Evolutionary conservation across 2,888 invertebrate species (phyloP), one percentile per base, ranked within the genome.

Genomic region (Ischnura elegans): DNA sequence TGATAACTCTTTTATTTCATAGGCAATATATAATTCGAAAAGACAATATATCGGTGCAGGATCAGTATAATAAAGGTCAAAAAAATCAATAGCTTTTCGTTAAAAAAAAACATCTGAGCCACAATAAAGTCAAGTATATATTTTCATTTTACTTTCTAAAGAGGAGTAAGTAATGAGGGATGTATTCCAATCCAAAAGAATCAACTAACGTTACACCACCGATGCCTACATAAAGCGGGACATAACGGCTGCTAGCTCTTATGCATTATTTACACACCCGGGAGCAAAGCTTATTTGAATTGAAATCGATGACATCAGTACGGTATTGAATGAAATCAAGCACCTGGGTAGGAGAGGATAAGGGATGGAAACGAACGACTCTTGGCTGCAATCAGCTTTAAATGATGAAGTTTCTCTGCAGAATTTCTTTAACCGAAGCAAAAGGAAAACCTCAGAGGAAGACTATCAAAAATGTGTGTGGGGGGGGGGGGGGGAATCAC

Each of bases 361-460:
- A 25, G 21, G 43, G 25, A 13, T 25, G 61, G 43, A 16, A 90
- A 90, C 90, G 43, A 90, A 90, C 66, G n/a, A 42, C 61, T 43
- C 61, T 90, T 66, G 61, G 66, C 21, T 61, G 90, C 55, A 66
- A 90, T 66, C 90, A n/a, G n/a, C n/a, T n/a, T n/a, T n/a, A n/a
- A n/a, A n/a, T n/a, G n/a, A n/a, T n/a, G n/a, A n/a, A n/a, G n/a
- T n/a, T n/a, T n/a, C n/a, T n/a, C n/a, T n/a, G n/a, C n/a, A n/a
- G n/a, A n/a, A n/a, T n/a, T n/a, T n/a, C n/a, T n/a, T n/a, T n/a
- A n/a, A n/a, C n/a, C n/a, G n/a, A n/a, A n/a, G n/a, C n/a, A n/a
- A n/a, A n/a, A n/a, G n/a, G n/a, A n/a, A n/a, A n/a, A n/a, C n/a
- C n/a, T n/a, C n/a, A n/a, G n/a, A n/a, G n/a, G n/a, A n/a, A n/a